phyloP scores from a whole-genome alignment of 2,797 vertebrate species.

The Poeciliopsis infans region DNA sequence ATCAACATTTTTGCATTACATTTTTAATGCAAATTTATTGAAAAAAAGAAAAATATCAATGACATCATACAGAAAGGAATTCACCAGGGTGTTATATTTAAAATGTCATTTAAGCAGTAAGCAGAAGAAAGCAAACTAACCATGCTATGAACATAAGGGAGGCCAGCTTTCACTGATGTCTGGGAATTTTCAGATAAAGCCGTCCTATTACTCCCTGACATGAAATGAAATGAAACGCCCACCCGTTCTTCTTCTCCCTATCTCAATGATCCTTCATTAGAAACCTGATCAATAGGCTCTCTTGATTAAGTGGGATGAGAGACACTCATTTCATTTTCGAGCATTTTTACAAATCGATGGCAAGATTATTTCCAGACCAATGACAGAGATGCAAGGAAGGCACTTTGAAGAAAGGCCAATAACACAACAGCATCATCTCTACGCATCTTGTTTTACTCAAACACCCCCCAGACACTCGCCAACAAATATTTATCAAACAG shows the following conservation, averaged over 20 bases:
- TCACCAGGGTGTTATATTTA: conserved; percentile 14
- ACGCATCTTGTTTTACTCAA: conserved; percentile 56
- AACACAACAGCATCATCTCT: conserved; percentile 85
- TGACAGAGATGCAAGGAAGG: conserved; percentile 89
- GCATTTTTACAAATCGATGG: conserved; percentile 96
- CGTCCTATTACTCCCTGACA: conserved; percentile 79
- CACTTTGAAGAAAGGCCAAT: conserved; percentile 86
- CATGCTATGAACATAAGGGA: conserved; percentile 55
- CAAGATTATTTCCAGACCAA: conserved; percentile 94
- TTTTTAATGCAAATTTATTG: neutral
- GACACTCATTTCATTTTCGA: conserved; percentile 94
- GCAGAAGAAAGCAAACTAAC: conserved; percentile 43
- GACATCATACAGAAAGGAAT: neutral
- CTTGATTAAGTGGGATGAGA: conserved; percentile 90
- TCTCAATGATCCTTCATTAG: conserved; percentile 85
- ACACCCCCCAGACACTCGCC: conserved; percentile 5
- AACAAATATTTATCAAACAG: neutral
- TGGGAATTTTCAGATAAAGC: conserved; percentile 79
- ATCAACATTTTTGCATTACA: too few relatives aligned
- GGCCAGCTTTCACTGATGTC: conserved; percentile 69
- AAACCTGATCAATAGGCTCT: conserved; percentile 85
- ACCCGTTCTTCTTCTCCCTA: conserved; percentile 76
- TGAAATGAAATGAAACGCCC: conserved; percentile 79
- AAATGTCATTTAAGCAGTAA: conserved; percentile 38
- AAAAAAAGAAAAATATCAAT: conserved; percentile 1